Evolutionary conservation across 2,113 vertebrate genomes (phyloP).

Genomic region (Edolisoma coerulescens): DNA sequence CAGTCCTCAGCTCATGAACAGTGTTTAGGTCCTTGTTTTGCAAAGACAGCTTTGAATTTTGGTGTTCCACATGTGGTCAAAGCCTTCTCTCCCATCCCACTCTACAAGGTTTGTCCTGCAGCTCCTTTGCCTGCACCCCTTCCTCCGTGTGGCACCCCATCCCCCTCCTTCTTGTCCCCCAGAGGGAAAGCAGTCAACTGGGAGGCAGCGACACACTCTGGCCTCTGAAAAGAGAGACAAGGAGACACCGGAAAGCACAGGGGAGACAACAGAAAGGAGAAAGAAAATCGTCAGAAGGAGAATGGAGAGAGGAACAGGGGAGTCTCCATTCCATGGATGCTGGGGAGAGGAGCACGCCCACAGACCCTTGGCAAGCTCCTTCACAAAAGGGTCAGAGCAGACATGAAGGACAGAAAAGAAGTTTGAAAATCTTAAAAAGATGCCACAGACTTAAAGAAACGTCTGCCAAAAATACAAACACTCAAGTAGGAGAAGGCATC

Average conservation of each 20-base stretch:
- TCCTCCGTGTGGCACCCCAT: neutral
- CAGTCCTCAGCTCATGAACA: neutral
- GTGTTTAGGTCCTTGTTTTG: neutral
- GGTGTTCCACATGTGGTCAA: fast-evolving
- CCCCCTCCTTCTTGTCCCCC: fast-evolving
- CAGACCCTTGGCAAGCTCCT: neutral
- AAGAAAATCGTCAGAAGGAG: neutral
- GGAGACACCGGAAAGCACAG: neutral
- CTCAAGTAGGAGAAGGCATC: neutral
- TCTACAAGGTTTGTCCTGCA: fast-evolving
- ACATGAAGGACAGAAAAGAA: neutral
- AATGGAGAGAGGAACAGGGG: neutral
- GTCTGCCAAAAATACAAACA: neutral
- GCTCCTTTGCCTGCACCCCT: neutral
- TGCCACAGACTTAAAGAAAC: neutral
- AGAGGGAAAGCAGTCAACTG: neutral
- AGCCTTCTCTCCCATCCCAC: neutral
- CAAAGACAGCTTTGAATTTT: neutral
- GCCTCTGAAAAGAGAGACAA: neutral
- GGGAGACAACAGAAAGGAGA: neutral
- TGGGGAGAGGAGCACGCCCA: fast-evolving
- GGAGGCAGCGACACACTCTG: neutral
- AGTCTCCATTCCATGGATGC: neutral
- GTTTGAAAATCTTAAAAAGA: neutral
- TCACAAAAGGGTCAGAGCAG: neutral